These are phyloP conservation scores for Forficula auricularia DNA, from an alignment of 1,140 invertebrate genomes.

Conservation along the genomic window DNA sequence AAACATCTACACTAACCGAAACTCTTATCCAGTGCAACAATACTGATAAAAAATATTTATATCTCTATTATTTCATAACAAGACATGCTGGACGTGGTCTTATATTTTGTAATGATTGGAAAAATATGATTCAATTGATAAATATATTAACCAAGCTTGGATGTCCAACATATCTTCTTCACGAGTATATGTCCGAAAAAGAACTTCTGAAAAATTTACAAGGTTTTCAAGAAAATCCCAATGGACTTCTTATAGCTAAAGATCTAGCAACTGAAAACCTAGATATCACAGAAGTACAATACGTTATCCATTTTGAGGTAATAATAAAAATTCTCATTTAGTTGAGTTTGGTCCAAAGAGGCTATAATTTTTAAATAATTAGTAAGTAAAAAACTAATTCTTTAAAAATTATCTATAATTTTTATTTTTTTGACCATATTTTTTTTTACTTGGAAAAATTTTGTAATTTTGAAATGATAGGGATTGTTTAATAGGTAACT, in stretches of 20 bases:
- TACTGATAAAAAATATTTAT: conserved; percentile 69
- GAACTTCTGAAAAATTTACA: conserved; percentile 91
- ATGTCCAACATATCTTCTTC: conserved; percentile 63
- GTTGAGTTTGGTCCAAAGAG: too few species aligned
- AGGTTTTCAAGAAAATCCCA: conserved; percentile 54
- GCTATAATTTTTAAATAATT: too few species aligned
- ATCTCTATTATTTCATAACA: conserved; percentile 82
- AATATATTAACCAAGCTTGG: conserved; percentile 65
- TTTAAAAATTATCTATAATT: too few species aligned
- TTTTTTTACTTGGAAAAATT: too few species aligned
- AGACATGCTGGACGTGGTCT: conserved; percentile 74
- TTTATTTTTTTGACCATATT: too few species aligned
- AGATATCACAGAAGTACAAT: conserved; percentile 84
- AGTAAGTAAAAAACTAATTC: too few species aligned
- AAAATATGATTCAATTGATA: conserved; percentile 69
- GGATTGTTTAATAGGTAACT: too few species aligned
- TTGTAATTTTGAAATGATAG: too few species aligned
- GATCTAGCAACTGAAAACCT: conserved; percentile 93
- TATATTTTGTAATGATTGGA: conserved; percentile 95
- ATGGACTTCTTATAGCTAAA: conserved; percentile 78
- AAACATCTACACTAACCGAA: conserved; percentile 57
- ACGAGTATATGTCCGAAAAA: conserved; percentile 89
- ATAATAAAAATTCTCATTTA: too few species aligned
- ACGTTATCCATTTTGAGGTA: conserved; percentile 96
- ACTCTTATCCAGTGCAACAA: conserved; percentile 49